Conservation (phyloP, 2,888 invertebrate species). For the Zhuqinia jingwanae region DNA sequence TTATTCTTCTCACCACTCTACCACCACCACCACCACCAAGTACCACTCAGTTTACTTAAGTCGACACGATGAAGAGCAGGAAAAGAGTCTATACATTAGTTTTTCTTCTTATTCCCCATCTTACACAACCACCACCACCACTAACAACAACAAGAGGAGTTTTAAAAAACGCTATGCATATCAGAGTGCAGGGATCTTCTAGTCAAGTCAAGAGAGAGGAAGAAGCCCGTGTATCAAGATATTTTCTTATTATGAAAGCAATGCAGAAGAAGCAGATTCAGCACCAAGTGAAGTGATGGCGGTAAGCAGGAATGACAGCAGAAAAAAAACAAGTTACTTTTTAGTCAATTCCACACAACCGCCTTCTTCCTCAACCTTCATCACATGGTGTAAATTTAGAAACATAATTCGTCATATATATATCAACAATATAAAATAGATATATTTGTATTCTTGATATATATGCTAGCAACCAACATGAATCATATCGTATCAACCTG, state of each 20-base stretch:
- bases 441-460: background rate
- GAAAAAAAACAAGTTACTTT: slow-evolving; percentile 14
- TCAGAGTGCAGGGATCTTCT: slow-evolving; percentile 44
- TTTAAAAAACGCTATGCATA: slow-evolving; percentile 41
- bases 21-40: too few species aligned
- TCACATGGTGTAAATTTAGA: background rate
- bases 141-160: too few species aligned
- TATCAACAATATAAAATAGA: background rate
- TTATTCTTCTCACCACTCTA: background rate
- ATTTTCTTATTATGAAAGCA: background rate
- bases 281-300: background rate
- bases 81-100: slow-evolving; percentile 29
- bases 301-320: slow-evolving; percentile 1
- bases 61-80: background rate
- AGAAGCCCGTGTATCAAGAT: too few species aligned
- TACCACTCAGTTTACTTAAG: background rate
- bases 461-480: background rate
- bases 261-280: background rate
- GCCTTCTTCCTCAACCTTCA: slow-evolving; percentile 11
- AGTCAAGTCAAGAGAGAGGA: background rate
- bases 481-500: slow-evolving; percentile 32
- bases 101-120: slow-evolving; percentile 30
- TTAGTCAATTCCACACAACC: slow-evolving; percentile 47
- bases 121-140: background rate
- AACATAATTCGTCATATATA: background rate